These are phyloP conservation scores for Phylloscopus trochilus DNA, from an alignment of 2,113 vertebrate species.

Conservation along the genomic window DNA sequence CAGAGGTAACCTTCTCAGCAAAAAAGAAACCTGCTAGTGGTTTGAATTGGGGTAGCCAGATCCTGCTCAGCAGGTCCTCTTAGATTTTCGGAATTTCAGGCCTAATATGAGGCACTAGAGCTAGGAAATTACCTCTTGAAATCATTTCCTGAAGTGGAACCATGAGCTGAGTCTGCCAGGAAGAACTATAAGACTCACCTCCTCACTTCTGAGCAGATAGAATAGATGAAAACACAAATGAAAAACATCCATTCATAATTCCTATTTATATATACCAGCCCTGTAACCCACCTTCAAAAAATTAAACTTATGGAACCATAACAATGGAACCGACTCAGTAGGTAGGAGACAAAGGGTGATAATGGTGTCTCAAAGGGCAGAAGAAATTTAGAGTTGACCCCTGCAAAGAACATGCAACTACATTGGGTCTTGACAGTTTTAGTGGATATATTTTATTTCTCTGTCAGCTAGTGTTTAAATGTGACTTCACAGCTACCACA, in stretches of 20 bases:
- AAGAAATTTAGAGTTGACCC: neutral
- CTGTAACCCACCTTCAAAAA: neutral
- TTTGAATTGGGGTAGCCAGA: neutral
- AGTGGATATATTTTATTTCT: neutral
- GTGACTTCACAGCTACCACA: neutral
- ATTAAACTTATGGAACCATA: neutral
- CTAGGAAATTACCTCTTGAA: neutral
- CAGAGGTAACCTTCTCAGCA: neutral
- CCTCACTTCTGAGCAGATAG: neutral
- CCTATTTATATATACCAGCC: neutral
- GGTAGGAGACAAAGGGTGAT: neutral
- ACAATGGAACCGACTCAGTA: neutral
- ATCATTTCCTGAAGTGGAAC: neutral
- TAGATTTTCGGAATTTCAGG: neutral
- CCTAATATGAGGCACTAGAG: neutral
- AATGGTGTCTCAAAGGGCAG: neutral
- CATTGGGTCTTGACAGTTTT: neutral
- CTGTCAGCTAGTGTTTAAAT: neutral
- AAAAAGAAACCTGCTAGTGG: neutral
- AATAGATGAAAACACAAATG: neutral
- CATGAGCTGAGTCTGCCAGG: neutral
- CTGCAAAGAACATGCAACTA: neutral
- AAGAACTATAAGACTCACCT: neutral
- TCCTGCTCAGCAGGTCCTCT: neutral
- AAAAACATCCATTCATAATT: neutral